Percentiles rank a stretch among this genome's conserved stretches.
Evolutionary conservation across 2,888 invertebrate genomes (phyloP).

Genomic region (Heliconius erato): DNA sequence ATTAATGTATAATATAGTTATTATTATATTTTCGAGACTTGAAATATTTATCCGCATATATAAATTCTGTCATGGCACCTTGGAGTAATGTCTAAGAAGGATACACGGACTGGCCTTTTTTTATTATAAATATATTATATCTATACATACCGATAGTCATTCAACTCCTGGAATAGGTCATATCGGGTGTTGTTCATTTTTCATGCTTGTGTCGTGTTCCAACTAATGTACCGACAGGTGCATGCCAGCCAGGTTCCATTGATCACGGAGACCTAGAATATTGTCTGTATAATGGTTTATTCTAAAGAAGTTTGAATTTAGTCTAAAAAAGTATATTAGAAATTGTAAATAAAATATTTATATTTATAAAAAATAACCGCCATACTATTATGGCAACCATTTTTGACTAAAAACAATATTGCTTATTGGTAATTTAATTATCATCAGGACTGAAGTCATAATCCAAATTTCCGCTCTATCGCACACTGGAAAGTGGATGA

Average conservation of each 20-base stretch:
- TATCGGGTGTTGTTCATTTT: constrained; percentile 66
- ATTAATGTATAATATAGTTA: background rate
- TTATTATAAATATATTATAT: background rate
- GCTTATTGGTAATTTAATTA: too few species aligned
- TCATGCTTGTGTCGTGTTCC: constrained; percentile 75
- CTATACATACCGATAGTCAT: constrained; percentile 73
- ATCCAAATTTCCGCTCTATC: too few species aligned
- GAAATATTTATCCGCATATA: too few species aligned
- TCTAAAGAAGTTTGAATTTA: constrained; percentile 85
- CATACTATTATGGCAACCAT: too few species aligned
- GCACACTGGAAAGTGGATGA: too few species aligned
- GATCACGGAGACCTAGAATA: constrained; percentile 61
- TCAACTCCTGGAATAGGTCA: constrained; percentile 77
- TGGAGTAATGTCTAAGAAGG: background rate
- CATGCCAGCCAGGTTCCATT: constrained; percentile 55
- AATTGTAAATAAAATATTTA: background rate
- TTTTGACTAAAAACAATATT: too few species aligned
- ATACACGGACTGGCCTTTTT: too few species aligned
- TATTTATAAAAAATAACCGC: too few species aligned
- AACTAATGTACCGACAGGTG: constrained; percentile 61
- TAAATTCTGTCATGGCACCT: too few species aligned
- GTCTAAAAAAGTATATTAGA: constrained; percentile 61
- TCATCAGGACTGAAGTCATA: too few species aligned
- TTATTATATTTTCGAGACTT: background rate
- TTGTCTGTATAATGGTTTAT: constrained; percentile 85